Evolutionary conservation across 2,113 vertebrate species (phyloP).

Genomic region (Loxodonta africana): DNA sequence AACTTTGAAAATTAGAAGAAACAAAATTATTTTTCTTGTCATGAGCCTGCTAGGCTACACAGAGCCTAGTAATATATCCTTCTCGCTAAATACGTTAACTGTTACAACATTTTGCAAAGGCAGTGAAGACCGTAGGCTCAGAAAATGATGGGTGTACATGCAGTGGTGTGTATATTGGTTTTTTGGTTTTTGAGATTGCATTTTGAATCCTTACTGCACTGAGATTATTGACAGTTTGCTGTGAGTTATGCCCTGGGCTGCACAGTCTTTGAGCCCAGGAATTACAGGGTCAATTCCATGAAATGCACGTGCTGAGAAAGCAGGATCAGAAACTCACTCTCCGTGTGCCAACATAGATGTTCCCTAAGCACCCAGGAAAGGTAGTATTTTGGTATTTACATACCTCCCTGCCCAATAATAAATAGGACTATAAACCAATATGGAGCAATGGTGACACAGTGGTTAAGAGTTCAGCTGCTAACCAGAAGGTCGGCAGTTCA

Average conservation of each 20-base stretch:
- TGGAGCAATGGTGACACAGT: neutral
- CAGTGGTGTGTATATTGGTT: neutral
- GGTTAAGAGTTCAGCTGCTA: neutral
- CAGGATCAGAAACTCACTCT: neutral
- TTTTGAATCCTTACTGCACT: neutral
- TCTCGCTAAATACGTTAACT: neutral
- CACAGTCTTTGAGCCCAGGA: neutral
- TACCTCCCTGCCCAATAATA: neutral
- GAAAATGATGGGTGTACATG: neutral
- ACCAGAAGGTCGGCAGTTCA: too few species aligned
- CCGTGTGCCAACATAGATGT: too few species aligned
- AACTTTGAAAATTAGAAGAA: constrained; percentile 35
- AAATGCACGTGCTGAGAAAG: neutral
- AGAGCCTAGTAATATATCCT: neutral
- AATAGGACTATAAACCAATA: neutral
- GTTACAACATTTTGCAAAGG: neutral
- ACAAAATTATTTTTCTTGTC: neutral
- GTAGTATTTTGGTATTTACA: neutral
- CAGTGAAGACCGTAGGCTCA: neutral
- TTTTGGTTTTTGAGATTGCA: neutral
- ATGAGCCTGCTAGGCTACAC: neutral
- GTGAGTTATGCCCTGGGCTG: neutral
- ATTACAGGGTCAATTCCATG: neutral
- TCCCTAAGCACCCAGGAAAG: neutral
- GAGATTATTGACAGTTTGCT: neutral